These are phyloP conservation scores for Oreotrochilus melanogaster DNA, from an alignment of 2,113 vertebrate species.

Conservation along the genomic window DNA sequence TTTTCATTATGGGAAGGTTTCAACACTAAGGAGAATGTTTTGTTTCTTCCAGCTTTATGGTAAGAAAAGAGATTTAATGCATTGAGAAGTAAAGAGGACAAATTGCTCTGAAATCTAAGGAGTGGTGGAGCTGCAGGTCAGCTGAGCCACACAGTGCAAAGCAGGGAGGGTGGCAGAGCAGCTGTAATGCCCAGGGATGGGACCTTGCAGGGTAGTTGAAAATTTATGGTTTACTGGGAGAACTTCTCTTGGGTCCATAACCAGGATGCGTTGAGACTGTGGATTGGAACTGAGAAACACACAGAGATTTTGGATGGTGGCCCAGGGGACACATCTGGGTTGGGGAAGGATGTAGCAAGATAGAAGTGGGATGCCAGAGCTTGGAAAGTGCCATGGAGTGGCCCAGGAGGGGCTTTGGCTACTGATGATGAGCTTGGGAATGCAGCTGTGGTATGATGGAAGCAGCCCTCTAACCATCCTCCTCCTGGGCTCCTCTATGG, in stretches of 20 bases:
- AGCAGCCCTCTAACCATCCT: background rate
- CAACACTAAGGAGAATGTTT: background rate
- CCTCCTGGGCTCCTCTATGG: fast-evolving
- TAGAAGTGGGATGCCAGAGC: background rate
- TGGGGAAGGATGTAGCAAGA: background rate
- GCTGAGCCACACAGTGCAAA: background rate
- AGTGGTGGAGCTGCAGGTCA: background rate
- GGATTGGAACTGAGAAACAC: background rate
- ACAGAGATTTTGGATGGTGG: background rate
- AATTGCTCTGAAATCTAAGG: background rate
- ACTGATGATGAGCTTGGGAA: background rate
- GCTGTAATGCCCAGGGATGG: background rate
- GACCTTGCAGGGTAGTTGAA: background rate
- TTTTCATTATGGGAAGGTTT: background rate
- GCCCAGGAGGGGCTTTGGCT: background rate
- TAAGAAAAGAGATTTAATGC: background rate
- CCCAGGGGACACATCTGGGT: background rate
- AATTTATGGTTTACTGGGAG: background rate
- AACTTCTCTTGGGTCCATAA: background rate
- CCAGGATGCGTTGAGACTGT: background rate
- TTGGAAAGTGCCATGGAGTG: fast-evolving
- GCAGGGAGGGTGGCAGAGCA: background rate
- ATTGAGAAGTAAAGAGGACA: background rate
- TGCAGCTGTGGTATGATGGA: background rate
- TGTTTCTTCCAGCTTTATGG: background rate